Conservation (phyloP, 2,113 vertebrate genomes). For the Leucosticte australis region DNA sequence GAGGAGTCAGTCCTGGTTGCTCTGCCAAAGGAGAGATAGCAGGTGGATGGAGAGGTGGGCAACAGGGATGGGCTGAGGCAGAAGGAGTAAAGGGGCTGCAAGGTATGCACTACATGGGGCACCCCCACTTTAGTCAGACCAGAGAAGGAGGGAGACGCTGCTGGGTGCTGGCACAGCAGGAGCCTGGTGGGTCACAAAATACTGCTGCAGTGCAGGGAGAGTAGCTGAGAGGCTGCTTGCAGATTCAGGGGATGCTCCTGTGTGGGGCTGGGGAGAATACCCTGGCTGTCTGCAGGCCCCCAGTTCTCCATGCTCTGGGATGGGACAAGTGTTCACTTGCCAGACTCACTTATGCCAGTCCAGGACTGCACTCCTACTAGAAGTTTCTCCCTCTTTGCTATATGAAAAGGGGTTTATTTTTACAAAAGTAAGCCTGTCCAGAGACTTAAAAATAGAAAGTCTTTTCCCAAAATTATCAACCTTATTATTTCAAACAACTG, state of each 20-base stretch:
- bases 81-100: background rate
- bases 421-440: background rate
- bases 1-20: background rate
- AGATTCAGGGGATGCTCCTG: background rate
- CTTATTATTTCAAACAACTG: background rate
- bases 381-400: background rate
- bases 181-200: background rate
- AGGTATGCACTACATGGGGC: background rate
- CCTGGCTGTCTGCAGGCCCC: background rate
- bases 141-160: background rate
- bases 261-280: background rate
- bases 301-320: background rate
- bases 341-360: background rate
- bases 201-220: background rate
- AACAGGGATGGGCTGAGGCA: background rate
- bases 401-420: background rate
- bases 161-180: background rate
- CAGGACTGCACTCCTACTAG: background rate
- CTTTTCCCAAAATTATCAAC: background rate
- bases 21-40: background rate
- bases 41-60: background rate
- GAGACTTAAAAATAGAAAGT: background rate
- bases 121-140: background rate
- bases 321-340: background rate
- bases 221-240: background rate